Percentiles rank a stretch among this genome's conserved stretches.
These are phyloP conservation scores for Solenopsis invicta DNA, from an alignment of 1,140 invertebrate species.

Conservation along the genomic window DNA sequence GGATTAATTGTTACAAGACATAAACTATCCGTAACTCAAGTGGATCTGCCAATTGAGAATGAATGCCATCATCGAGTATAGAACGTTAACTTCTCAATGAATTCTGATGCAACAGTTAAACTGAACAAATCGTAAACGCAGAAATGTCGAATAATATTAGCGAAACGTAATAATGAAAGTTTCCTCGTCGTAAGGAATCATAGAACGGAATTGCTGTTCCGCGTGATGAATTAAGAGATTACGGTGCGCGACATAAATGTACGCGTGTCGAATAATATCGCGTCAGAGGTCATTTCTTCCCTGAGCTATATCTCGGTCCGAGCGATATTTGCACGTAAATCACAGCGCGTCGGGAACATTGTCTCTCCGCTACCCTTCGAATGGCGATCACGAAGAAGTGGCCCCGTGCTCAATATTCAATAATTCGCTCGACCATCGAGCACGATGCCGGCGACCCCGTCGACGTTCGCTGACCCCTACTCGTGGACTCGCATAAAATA, in stretches of 20 bases:
- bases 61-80: background rate
- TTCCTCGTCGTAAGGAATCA: background rate
- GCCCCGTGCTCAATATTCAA: constrained; percentile 80
- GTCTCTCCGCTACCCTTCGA: constrained; percentile 65
- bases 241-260: background rate
- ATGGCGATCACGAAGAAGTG: constrained; percentile 68
- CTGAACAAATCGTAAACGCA: background rate
- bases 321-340: constrained; percentile 58
- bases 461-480: constrained; percentile 61
- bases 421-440: constrained; percentile 73
- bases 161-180: background rate
- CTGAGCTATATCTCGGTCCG: background rate
- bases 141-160: background rate
- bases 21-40: constrained; percentile 34
- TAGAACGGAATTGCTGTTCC: background rate
- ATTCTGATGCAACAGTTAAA: background rate
- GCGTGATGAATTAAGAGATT: constrained; percentile 2
- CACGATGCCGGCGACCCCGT: constrained; percentile 27
- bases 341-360: constrained; percentile 64
- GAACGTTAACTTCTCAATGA: constrained; percentile 12
- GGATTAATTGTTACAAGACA: constrained; percentile 49
- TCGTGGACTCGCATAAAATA: constrained; percentile 76
- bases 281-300: constrained; percentile 33
- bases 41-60: constrained; percentile 30
- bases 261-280: constrained; percentile 3